Percentiles rank a stretch among this genome's conserved stretches.
Conservation (phyloP, 2,888 invertebrate species). For the Polydrusus cervinus region DNA sequence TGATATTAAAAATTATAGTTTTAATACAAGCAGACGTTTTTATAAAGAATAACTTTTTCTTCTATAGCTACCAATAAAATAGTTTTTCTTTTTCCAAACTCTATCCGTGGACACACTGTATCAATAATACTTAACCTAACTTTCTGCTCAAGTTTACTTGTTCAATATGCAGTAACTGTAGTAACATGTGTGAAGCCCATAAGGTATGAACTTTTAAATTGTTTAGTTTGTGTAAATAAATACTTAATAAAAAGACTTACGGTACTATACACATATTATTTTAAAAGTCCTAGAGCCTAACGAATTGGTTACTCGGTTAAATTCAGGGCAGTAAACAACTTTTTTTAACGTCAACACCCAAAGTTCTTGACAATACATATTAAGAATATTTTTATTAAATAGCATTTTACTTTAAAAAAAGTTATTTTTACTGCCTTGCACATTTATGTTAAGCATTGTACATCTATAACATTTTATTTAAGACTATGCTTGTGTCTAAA, state of each 20-base stretch:
- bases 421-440: slow-evolving; percentile 16
- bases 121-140: no score
- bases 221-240: slow-evolving; percentile 31
- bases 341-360: neutral
- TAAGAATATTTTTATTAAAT: slow-evolving; percentile 15
- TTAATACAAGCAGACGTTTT: no score
- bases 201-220: slow-evolving; percentile 35
- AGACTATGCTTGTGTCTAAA: neutral
- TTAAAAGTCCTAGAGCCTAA: slow-evolving; percentile 16
- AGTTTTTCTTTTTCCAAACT: no score
- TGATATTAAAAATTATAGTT: no score
- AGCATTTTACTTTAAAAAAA: slow-evolving; percentile 28
- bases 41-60: no score
- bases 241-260: slow-evolving; percentile 28
- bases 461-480: slow-evolving; percentile 32
- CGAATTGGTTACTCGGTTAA: slow-evolving; percentile 25
- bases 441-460: slow-evolving; percentile 20
- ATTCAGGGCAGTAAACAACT: slow-evolving; percentile 25
- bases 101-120: no score
- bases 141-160: no score
- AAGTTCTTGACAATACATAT: slow-evolving; percentile 17
- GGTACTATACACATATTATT: slow-evolving; percentile 33
- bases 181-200: neutral
- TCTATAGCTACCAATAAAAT: no score
- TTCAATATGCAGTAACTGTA: no score